phyloP scores from a whole-genome alignment of 2,113 vertebrate genomes.

The Delphinapterus leucas region DNA sequence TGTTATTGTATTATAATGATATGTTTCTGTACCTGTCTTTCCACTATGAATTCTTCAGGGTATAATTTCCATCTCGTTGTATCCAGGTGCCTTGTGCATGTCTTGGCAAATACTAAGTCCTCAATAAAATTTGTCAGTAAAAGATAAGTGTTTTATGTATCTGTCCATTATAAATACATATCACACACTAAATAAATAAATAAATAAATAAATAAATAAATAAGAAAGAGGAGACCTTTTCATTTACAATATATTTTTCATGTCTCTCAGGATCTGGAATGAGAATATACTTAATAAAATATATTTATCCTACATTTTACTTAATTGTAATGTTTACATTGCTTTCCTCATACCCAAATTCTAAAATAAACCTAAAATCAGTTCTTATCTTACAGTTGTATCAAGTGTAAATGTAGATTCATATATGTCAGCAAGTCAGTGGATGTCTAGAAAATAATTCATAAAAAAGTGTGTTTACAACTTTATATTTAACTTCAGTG shows the following conservation, averaged over 20 bases:
- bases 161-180: background rate
- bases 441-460: background rate
- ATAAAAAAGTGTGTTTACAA: background rate
- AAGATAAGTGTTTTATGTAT: background rate
- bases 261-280: background rate
- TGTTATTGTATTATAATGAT: background rate
- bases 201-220: background rate
- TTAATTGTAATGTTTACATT: background rate
- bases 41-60: background rate
- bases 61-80: background rate
- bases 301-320: background rate
- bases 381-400: background rate
- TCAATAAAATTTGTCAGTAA: background rate
- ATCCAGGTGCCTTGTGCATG: background rate
- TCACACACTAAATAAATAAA: background rate
- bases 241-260: background rate
- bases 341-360: background rate
- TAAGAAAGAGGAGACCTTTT: background rate
- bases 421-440: background rate
- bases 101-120: background rate
- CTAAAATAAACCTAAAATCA: slow-evolving; percentile 1
- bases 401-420: background rate
- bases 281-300: background rate
- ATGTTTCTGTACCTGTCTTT: background rate
- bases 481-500: background rate